Percentiles rank a stretch among this genome's conserved stretches.
phyloP scores from a whole-genome alignment of 2,113 vertebrate species.

The Chaenocephalus aceratus region DNA sequence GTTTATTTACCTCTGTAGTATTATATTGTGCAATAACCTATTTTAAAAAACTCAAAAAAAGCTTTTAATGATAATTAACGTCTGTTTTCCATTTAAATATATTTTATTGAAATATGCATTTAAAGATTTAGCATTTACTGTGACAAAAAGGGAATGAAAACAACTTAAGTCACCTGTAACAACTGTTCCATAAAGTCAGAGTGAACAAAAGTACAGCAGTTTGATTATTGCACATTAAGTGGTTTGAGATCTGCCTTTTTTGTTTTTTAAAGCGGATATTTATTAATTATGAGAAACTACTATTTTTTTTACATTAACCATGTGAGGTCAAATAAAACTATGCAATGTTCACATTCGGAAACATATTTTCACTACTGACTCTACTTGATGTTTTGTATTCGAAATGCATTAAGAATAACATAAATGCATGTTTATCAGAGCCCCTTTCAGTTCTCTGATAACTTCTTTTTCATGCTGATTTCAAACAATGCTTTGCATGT shows the following conservation, averaged over 20 bases:
- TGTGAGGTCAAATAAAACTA: slow-evolving; percentile 28
- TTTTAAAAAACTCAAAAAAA: slow-evolving; percentile 4
- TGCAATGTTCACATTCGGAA: slow-evolving; percentile 13
- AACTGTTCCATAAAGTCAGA: not conserved
- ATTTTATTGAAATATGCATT: not conserved
- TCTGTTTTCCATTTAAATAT: not conserved
- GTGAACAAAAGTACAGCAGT: not conserved
- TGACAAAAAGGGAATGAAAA: not conserved
- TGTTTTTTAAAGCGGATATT: not conserved
- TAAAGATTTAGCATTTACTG: not conserved
- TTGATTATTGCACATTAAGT: not conserved
- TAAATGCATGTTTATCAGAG: slow-evolving; percentile 46
- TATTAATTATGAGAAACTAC: not conserved
- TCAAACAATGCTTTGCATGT: slow-evolving; percentile 65
- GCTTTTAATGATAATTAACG: slow-evolving; percentile 1
- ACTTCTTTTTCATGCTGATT: slow-evolving; percentile 64
- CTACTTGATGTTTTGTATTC: not conserved
- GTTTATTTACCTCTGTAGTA: not conserved
- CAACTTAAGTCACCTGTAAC: not conserved
- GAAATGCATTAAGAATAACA: slow-evolving; percentile 37
- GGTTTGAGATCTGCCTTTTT: slow-evolving; percentile 4
- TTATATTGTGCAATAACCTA: slow-evolving; percentile 11
- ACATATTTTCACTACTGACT: slow-evolving; percentile 36
- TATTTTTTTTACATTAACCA: slow-evolving; percentile 13
- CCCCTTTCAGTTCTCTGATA: slow-evolving; percentile 59